Conservation (phyloP, 2,888 invertebrate genomes). For the Lochmaea crataegi region DNA sequence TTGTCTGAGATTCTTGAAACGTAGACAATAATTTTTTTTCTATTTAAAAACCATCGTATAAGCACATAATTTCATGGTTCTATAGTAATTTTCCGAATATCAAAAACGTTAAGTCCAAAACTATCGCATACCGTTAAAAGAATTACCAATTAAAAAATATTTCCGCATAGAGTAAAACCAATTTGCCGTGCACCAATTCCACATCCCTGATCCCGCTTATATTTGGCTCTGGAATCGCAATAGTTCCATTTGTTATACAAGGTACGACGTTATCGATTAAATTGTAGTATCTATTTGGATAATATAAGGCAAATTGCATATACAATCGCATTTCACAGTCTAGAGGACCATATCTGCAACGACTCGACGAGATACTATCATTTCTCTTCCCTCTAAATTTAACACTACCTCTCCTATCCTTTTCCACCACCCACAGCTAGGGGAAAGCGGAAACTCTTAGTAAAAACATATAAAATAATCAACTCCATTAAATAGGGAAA, state of each 20-base stretch:
- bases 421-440: not conserved
- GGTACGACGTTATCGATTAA: constrained; percentile 55
- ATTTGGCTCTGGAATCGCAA: constrained; percentile 17
- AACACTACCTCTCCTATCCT: constrained; percentile 16
- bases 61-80: not conserved
- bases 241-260: constrained; percentile 34
- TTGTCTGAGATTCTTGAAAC: no score
- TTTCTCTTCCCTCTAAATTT: constrained; percentile 36
- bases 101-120: not conserved
- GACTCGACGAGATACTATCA: constrained; percentile 42
- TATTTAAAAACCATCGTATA: no score
- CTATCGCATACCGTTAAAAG: not conserved
- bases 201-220: constrained; percentile 12
- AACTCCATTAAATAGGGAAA: no score
- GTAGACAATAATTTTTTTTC: no score
- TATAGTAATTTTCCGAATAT: not conserved
- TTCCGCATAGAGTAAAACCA: not conserved
- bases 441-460: not conserved
- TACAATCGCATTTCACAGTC: constrained; percentile 58
- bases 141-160: constrained; percentile 7
- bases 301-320: constrained; percentile 59
- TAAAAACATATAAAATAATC: not conserved
- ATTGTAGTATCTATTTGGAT: constrained; percentile 57
- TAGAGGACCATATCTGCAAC: constrained; percentile 51
- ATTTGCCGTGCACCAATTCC: constrained; percentile 13